phyloP scores from a whole-genome alignment of 2,797 vertebrate species.

The Agapornis canus region DNA sequence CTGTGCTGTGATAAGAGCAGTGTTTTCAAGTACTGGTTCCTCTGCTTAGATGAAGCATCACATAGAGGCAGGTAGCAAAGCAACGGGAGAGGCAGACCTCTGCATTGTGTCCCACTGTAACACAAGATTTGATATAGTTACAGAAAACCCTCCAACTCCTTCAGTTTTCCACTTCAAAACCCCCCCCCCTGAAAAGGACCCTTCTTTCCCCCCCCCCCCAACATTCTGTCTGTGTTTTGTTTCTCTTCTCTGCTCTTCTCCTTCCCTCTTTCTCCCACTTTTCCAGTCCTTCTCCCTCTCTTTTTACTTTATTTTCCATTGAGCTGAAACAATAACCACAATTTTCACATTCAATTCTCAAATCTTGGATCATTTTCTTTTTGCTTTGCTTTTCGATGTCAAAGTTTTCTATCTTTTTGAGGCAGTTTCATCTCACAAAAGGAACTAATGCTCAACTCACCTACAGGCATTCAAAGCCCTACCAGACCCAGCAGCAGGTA shows the following conservation, averaged over 20 bases:
- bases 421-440: neutral
- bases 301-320: neutral
- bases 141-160: neutral
- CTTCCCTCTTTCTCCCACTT: neutral
- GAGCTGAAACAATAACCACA: neutral
- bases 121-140: neutral
- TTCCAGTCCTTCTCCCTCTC: neutral
- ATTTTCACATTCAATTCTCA: neutral
- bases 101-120: neutral
- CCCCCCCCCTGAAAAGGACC: neutral
- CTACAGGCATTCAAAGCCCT: neutral
- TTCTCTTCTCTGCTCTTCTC: neutral
- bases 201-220: neutral
- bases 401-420: neutral
- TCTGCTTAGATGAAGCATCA: neutral
- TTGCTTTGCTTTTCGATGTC: neutral
- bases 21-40: neutral
- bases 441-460: neutral
- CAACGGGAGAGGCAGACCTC: neutral
- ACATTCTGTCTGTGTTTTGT: neutral
- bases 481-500: neutral
- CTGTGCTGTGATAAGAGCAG: neutral
- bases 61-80: neutral
- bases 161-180: neutral
- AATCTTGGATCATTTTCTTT: neutral